Base-by-base conservation (phyloP, 2,113 vertebrate species). In the Nothoprocta perdicaria region DNA sequence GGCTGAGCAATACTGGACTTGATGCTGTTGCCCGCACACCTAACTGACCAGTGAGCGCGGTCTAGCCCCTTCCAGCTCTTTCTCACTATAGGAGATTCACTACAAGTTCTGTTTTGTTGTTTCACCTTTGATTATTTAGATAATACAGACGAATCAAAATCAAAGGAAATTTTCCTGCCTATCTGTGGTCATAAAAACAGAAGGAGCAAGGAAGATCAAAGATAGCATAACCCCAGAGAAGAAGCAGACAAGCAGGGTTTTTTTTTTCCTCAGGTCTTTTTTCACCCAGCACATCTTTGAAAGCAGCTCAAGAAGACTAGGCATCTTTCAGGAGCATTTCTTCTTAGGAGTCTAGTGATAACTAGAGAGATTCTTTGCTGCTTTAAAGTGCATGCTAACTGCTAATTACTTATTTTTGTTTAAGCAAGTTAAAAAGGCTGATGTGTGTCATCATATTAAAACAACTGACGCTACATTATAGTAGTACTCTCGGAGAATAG, bases 321-420 rank as follows among this genome's bases (percentile, higher is more conserved):
- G 38, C 69, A 65, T 35, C 33, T 93, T 68, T 90, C 46, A 62
- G 2, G 5, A 69, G 53, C 11, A 35, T 92, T 90, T 86, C 45
- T 55, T 85, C 43, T 86, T 72, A 65, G 38, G 45, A 68, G 58
- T 14, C 6, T 3, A 88, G 29, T 40, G 71, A 71, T 3, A 3
- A 33, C 57, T 72, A 46, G 43, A 82, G 11, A 61, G 55, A 62
- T 27, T 58, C 77, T 69, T 33, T 2, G 1, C 22, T 24, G 6
- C 55, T 67, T 57, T 45, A 40, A 82, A 87, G 71, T 62, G 41
- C 16, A 35, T 43, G 41, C 43, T 77, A 85, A 22, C 75, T 89
- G 69, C 89, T 94, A 79, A 84, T 91, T 58, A 73, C 8, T 57
- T 84, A 38, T n/a, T 60, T 72, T 73, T 75, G 63, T 67, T 89